Evolutionary conservation across 2,113 vertebrate species (phyloP), one percentile per base, ranked within the genome.

Genomic region (Bos taurus): DNA sequence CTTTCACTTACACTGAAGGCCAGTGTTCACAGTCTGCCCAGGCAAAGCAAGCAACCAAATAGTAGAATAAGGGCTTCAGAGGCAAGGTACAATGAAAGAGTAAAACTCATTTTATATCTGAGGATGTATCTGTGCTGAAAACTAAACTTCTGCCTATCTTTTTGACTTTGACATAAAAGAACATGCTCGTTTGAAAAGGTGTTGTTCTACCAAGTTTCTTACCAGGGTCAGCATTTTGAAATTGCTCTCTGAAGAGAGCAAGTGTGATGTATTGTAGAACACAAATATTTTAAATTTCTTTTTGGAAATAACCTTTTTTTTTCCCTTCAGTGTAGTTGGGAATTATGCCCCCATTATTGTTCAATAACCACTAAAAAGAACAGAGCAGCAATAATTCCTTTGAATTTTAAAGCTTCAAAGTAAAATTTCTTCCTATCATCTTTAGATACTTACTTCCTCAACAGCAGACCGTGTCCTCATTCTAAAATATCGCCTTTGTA

Each of bases 361-460:
- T 94, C 80, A 96, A 52, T 62, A 93, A 93, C 86, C 86, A 87
- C 86, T 94, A 54, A 94, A 97, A 97, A 96, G 84, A 95, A 91
- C 74, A 95, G 16, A 97, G 15, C 59, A 93, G 86, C 48, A 91
- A 91, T 92, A 85, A 89, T 94, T 98, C 94, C 92, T 96, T 88
- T 97, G 88, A 97, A 93, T 97, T 95, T 93, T 33, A 87, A 48
- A 88, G 60, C 59, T 97, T 95, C 94, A 95, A 97, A 91, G 95
- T 93, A 96, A 93, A 54, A 91, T 78, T 67, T 93, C 83, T 95
- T 90, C 54, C 48, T 78, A 59, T 16, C n/a, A 85, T 95, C 90
- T 67, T 89, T 97, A 97, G 59, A 96, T 52, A 93, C 56, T 91
- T 74, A 91, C 40, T 60, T 94, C 93, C 77, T 98, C 78, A 95